Percentiles rank a stretch among this genome's conserved stretches.
These are phyloP conservation scores for Brachyrhaphis roseni DNA, from an alignment of 2,797 vertebrate genomes.

Conservation along the genomic window DNA sequence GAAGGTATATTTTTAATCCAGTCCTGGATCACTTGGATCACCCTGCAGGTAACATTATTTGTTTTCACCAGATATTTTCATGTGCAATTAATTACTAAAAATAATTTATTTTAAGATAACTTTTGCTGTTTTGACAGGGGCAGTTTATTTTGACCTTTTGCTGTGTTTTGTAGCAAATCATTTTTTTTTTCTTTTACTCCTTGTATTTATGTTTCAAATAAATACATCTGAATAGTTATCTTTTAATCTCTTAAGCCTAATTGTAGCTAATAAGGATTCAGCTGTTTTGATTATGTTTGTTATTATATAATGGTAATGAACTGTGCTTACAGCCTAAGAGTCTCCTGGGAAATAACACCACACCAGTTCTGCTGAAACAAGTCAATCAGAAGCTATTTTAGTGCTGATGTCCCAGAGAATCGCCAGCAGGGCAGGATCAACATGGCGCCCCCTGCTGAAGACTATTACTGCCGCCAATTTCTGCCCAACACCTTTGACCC, in stretches of 20 bases:
- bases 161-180: conserved; percentile 24
- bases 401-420: conserved; percentile 5
- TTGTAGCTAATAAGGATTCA: conserved; percentile 26
- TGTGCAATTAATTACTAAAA: not conserved
- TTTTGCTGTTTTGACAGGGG: not conserved
- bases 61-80: not conserved
- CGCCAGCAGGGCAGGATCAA: conserved; percentile 7
- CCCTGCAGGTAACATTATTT: conserved; percentile 20
- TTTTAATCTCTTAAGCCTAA: conserved; percentile 23
- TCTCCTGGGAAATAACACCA: conserved; percentile 62
- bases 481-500: conserved; percentile 75
- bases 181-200: not conserved
- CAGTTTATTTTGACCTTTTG: not conserved
- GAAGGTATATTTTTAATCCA: not conserved
- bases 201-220: conserved; percentile 28
- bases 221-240: conserved; percentile 19
- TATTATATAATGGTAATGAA: conserved; percentile 49
- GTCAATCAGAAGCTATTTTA: conserved; percentile 29
- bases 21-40: conserved; percentile 10
- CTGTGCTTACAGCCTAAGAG: conserved; percentile 7
- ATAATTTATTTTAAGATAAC: not conserved
- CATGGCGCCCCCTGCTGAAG: conserved; percentile 58
- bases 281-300: conserved; percentile 33
- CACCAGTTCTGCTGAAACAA: conserved; percentile 17
- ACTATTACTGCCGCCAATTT: conserved; percentile 67